Evolutionary conservation across 2,113 vertebrate genomes (phyloP).

Genomic region (Mobula hypostoma): DNA sequence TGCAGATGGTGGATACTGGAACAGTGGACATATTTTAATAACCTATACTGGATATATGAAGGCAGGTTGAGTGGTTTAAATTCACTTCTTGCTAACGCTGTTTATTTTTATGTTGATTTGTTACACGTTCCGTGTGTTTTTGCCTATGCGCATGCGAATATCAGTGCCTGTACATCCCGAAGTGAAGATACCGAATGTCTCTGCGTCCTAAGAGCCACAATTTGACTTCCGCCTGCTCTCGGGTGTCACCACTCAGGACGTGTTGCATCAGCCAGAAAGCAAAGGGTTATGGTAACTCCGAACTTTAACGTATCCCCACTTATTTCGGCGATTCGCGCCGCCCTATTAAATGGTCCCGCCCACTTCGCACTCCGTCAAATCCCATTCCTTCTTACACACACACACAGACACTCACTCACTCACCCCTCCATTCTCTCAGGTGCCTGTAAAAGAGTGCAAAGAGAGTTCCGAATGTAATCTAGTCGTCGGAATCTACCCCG

Average conservation of each 20-base stretch:
- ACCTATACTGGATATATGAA: background rate
- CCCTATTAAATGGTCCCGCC: background rate
- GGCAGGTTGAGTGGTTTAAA: background rate
- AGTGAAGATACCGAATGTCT: background rate
- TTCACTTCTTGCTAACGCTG: background rate
- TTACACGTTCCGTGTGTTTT: background rate
- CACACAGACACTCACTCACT: too few species aligned
- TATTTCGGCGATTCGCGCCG: background rate
- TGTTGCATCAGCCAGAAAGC: constrained; percentile 16
- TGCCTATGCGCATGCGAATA: background rate
- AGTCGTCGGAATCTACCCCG: background rate
- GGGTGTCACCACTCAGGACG: background rate
- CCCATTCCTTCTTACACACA: background rate
- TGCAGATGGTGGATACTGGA: background rate
- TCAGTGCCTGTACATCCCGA: background rate
- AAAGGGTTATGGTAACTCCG: background rate
- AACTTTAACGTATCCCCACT: background rate
- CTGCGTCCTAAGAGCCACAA: background rate
- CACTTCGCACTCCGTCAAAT: background rate
- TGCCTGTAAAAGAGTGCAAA: background rate
- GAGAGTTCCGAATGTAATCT: background rate
- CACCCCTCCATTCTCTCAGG: background rate
- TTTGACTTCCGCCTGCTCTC: background rate
- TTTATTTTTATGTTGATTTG: background rate
- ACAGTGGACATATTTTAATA: background rate